Evolutionary conservation across 2,888 invertebrate species (phyloP).

Genomic region (Mayetiola destructor): DNA sequence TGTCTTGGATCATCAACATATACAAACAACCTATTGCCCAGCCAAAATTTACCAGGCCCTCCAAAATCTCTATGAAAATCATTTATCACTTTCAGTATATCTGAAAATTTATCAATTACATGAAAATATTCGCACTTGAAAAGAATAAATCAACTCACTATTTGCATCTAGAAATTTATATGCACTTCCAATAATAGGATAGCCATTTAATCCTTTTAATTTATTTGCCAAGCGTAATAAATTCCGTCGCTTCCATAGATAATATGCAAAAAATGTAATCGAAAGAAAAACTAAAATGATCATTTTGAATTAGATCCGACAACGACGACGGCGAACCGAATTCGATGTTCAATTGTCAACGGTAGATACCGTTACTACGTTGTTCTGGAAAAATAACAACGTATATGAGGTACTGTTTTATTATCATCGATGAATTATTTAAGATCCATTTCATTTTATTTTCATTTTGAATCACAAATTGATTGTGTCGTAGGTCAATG

Average conservation of each 20-base stretch:
- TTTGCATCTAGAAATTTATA: neutral
- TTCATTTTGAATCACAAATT: too few species aligned
- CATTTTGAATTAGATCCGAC: too few species aligned
- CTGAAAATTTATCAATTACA: neutral
- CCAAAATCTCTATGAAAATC: neutral
- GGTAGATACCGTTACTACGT: too few species aligned
- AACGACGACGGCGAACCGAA: too few species aligned
- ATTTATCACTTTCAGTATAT: neutral
- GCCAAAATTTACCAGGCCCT: conserved; percentile 7
- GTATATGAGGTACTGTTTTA: too few species aligned
- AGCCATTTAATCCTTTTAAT: neutral
- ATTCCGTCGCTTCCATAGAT: conserved; percentile 11
- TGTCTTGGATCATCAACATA: conserved; percentile 1
- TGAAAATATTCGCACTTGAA: neutral
- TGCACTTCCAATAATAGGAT: conserved; percentile 12
- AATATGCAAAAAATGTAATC: neutral
- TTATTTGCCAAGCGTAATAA: neutral
- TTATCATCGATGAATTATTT: too few species aligned
- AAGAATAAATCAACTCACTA: neutral
- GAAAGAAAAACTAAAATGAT: neutral
- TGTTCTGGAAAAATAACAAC: too few species aligned
- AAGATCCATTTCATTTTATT: too few species aligned
- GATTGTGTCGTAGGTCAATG: neutral
- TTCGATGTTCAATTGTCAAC: too few species aligned
- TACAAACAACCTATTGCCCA: conserved; percentile 1